These are phyloP conservation scores for Coracopsis vasa DNA, from an alignment of 2,113 vertebrate species.

Conservation along the genomic window DNA sequence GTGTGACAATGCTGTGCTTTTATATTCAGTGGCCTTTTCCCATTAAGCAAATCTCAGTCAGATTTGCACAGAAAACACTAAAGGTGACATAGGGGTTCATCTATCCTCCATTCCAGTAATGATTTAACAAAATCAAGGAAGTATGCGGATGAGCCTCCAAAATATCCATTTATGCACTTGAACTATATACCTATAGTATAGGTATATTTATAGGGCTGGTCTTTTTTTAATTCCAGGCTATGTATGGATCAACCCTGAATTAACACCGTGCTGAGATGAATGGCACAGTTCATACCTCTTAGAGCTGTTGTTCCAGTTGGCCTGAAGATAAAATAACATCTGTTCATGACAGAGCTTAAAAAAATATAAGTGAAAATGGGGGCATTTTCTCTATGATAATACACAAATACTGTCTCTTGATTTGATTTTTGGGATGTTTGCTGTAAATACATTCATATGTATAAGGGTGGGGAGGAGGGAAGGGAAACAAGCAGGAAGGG, in stretches of 20 bases:
- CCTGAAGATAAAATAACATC: background rate
- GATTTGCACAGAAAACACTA: background rate
- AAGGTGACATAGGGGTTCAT: background rate
- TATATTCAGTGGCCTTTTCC: background rate
- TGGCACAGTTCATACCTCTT: background rate
- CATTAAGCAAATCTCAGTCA: background rate
- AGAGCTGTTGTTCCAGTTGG: background rate
- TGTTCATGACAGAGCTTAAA: background rate
- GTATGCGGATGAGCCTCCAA: background rate
- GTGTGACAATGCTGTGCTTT: background rate
- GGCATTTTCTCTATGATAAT: background rate
- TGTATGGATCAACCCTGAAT: background rate
- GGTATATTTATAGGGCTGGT: background rate
- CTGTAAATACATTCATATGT: background rate
- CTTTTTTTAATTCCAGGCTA: slow-evolving; percentile 1
- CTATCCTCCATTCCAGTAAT: background rate
- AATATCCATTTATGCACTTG: background rate
- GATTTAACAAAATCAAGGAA: background rate
- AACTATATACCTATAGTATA: background rate
- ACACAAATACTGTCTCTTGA: background rate
- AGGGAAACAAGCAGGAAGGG: background rate
- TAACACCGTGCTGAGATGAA: background rate
- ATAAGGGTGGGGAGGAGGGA: background rate
- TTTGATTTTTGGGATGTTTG: background rate
- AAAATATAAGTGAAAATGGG: background rate